phyloP scores from a whole-genome alignment of 2,113 vertebrate genomes.

The Trichomycterus rosablanca region DNA sequence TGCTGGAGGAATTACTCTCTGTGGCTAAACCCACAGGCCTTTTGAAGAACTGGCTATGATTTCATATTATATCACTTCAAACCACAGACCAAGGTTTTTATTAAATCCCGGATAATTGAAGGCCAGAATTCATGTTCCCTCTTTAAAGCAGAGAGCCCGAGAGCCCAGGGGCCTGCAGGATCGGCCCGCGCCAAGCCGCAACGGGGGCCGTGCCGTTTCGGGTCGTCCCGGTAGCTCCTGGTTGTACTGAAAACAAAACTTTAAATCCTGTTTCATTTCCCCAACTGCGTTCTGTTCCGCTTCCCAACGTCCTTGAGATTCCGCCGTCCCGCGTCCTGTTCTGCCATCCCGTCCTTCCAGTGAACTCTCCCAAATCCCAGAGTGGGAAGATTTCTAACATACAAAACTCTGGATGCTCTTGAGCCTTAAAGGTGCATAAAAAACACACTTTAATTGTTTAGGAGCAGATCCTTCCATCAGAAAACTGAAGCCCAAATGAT shows the following conservation, averaged over 20 bases:
- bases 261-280: conserved; percentile 17
- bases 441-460: conserved; percentile 20
- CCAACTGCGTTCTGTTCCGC: conserved; percentile 14
- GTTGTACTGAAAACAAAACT: conserved; percentile 36
- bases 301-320: conserved; percentile 9
- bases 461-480: neutral
- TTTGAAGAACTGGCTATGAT: conserved; percentile 43
- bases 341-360: conserved; percentile 5
- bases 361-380: neutral
- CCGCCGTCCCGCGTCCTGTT: no score
- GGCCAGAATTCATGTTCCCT: conserved; percentile 28
- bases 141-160: conserved; percentile 20
- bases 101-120: conserved; percentile 51
- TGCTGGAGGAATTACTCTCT: conserved; percentile 38
- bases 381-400: neutral
- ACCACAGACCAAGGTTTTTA: conserved; percentile 50
- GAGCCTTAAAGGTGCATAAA: conserved; percentile 18
- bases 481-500: neutral
- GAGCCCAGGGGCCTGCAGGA: conserved; percentile 17
- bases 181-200: conserved; percentile 16
- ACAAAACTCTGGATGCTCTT: conserved; percentile 37
- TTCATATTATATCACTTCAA: conserved; percentile 52
- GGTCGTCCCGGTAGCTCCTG: conserved; percentile 43
- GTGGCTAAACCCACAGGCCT: conserved; percentile 36
- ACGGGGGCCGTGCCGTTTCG: conserved; percentile 28